Base-by-base conservation (phyloP, 2,797 vertebrate genomes). In the Anniella stebbinsi region DNA sequence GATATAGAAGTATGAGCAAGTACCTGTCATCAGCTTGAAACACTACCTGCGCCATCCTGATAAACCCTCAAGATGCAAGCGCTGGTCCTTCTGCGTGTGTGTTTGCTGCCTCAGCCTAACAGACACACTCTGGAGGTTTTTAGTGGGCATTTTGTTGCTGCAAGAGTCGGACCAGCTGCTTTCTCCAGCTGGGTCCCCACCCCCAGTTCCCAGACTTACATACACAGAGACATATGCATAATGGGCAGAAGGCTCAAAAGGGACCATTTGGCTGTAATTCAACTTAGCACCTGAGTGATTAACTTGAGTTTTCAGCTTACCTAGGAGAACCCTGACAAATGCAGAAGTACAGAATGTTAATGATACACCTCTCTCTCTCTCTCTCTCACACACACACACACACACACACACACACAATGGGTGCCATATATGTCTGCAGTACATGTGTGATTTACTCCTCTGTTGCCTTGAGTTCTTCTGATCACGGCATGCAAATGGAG, bases 1-100 rank as follows among this genome's bases (percentile, higher is more conserved):
- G 82, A 36, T 4, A 1, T 38, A 6, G 6, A 28, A 80, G 1
- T 33, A 25, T 41, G 36, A 66, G 0, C 69, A 91, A 51, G 38
- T 90, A 82, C 33, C 63, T 87, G 60, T 81, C 93, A 88, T 72
- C 89, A 86, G 21, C 2, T 60, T 89, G 89, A n/a, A 92, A 72
- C 60, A 76, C 33, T 81, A 86, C 83, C 85, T 92, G 89, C n/a
- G 41, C 51, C 80, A 1, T 2, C 1, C 72, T 54, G 86, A 94
- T 87, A 95, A 95, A 86, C 80, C 36, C 78, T 41, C 28, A 66
- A 73, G 45, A 78, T 54, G 57, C 76, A 3, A 87, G 36, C 87
- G n/a, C n/a, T n/a, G n/a, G n/a, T n/a, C n/a, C n/a, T n/a, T n/a
- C n/a, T n/a, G n/a, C n/a, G n/a, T n/a, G n/a, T n/a, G n/a, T n/a